Conservation (phyloP, 2,113 vertebrate species). For the Ariopsis seemanni region DNA sequence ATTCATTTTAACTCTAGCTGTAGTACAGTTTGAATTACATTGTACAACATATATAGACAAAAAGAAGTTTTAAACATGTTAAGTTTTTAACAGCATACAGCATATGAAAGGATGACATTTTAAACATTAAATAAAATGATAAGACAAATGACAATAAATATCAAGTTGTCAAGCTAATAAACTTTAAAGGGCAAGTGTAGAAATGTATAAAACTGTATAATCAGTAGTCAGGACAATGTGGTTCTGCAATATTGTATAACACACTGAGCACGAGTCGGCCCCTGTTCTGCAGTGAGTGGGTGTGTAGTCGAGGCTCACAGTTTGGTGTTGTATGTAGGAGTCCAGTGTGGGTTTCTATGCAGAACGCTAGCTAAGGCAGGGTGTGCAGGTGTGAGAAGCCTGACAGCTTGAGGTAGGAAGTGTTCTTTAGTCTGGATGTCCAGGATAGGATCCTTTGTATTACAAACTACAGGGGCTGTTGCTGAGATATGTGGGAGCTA, state of each 20-base stretch:
- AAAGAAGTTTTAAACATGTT: no score
- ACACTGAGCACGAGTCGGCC: background rate
- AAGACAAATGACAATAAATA: background rate
- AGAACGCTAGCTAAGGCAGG: background rate
- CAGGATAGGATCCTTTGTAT: background rate
- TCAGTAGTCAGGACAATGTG: background rate
- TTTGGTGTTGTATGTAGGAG: slow-evolving; percentile 11
- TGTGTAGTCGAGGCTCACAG: slow-evolving; percentile 3
- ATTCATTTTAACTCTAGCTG: background rate
- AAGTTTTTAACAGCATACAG: background rate
- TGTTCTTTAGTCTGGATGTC: slow-evolving; percentile 12
- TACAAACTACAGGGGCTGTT: background rate
- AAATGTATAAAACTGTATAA: background rate
- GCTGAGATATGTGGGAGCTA: background rate
- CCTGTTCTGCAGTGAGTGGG: slow-evolving; percentile 19
- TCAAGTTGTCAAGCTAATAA: background rate
- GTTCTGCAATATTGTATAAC: slow-evolving; percentile 24
- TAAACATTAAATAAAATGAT: background rate
- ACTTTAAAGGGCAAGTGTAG: background rate
- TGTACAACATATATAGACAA: background rate
- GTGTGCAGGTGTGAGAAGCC: background rate
- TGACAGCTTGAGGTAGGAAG: slow-evolving; percentile 20
- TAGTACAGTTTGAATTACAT: background rate
- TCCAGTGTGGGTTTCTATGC: slow-evolving; percentile 11
- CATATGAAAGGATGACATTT: background rate